phyloP scores from a whole-genome alignment of 2,888 invertebrate genomes.

The Parthenolecanium corni region DNA sequence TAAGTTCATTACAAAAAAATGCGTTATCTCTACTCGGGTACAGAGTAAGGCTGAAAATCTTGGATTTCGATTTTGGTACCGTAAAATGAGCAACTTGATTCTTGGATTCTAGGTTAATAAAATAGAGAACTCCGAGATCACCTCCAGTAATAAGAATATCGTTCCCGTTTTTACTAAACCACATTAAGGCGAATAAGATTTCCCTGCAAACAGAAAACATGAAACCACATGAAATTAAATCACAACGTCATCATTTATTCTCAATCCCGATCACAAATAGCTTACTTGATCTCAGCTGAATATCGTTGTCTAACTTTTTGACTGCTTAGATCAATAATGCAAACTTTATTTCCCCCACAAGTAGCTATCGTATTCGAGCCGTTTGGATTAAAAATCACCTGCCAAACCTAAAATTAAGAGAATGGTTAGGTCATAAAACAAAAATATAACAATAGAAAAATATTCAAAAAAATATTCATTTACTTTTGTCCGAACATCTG shows the following conservation, averaged over 20 bases:
- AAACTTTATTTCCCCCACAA: slow-evolving; percentile 43
- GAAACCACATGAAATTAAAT: slow-evolving; percentile 2
- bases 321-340: slow-evolving; percentile 40
- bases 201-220: slow-evolving; percentile 34
- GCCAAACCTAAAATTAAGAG: slow-evolving; percentile 38
- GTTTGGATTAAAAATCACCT: slow-evolving; percentile 41
- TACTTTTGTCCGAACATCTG: slow-evolving; percentile 37
- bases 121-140: slow-evolving; percentile 34
- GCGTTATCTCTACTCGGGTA: slow-evolving; percentile 32
- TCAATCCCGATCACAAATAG: neutral
- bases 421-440: neutral
- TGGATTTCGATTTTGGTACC: slow-evolving; percentile 21
- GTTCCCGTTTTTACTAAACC: slow-evolving; percentile 36
- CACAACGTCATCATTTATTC: neutral
- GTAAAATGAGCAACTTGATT: slow-evolving; percentile 32
- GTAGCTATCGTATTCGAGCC: slow-evolving; percentile 39
- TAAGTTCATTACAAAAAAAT: slow-evolving; percentile 34
- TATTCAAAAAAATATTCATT: neutral
- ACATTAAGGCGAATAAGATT: slow-evolving; percentile 40
- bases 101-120: slow-evolving; percentile 34
- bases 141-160: slow-evolving; percentile 36
- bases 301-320: slow-evolving; percentile 32
- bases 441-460: neutral
- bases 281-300: slow-evolving; percentile 17
- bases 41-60: slow-evolving; percentile 34